Evolutionary conservation across 2,888 invertebrate species (phyloP).

Genomic region (Synanthedon andrenaeformis): DNA sequence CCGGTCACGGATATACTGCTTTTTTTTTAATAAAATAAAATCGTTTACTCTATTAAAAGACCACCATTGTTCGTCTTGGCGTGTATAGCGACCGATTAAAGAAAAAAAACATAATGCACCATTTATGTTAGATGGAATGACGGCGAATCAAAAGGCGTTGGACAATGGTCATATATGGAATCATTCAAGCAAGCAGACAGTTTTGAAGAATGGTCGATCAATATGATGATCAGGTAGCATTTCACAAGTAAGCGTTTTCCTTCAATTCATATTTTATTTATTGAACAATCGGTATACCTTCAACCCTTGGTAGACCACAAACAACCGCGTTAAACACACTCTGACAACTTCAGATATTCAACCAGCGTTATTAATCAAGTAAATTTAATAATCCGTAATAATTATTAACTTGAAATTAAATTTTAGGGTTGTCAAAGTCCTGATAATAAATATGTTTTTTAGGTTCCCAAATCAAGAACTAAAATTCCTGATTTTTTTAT

Average conservation of each 20-base stretch:
- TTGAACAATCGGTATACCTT: background rate
- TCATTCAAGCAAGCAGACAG: conserved; percentile 37
- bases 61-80: conserved; percentile 36
- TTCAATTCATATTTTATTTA: conserved; percentile 29
- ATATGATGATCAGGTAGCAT: conserved; percentile 45
- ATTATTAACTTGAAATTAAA: too few species aligned
- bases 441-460: too few species aligned
- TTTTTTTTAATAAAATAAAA: conserved; percentile 23
- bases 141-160: conserved; percentile 60
- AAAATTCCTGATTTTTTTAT: too few species aligned
- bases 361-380: too few species aligned
- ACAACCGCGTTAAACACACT: too few species aligned
- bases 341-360: too few species aligned
- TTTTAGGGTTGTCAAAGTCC: too few species aligned
- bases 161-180: conserved; percentile 63
- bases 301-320: too few species aligned
- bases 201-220: conserved; percentile 36
- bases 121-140: conserved; percentile 19
- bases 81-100: conserved; percentile 30
- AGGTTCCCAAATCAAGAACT: too few species aligned
- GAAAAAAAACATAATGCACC: conserved; percentile 35
- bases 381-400: too few species aligned
- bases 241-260: conserved; percentile 18
- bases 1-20: too few species aligned
- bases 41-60: conserved; percentile 33